phyloP scores from a whole-genome alignment of 2,797 vertebrate species.

The Percopsis omiscomaycus region DNA sequence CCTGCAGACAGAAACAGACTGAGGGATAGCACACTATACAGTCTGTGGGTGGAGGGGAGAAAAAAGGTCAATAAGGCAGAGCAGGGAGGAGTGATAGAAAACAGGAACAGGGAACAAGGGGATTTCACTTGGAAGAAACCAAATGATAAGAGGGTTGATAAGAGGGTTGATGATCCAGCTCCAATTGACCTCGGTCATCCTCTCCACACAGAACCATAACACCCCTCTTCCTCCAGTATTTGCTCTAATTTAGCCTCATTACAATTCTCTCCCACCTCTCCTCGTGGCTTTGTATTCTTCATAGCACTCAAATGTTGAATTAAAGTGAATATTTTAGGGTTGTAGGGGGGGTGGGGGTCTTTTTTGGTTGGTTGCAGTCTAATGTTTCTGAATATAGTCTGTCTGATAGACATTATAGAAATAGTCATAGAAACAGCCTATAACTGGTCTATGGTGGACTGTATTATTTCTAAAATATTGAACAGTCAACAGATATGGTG shows the following conservation, averaged over 20 bases:
- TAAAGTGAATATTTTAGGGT: no score
- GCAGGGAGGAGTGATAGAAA: conserved; percentile 26
- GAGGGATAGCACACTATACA: conserved; percentile 47
- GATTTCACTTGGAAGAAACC: conserved; percentile 43
- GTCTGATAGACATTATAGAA: no score
- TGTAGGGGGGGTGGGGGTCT: no score
- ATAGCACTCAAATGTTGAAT: neutral
- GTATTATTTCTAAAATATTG: no score
- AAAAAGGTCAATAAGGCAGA: conserved; percentile 38
- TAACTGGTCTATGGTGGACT: no score
- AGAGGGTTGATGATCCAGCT: conserved; percentile 9
- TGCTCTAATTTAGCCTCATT: neutral
- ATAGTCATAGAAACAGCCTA: no score
- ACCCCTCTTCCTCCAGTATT: neutral
- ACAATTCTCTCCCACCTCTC: neutral
- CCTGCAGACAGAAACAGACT: conserved; percentile 49
- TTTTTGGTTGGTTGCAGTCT: no score
- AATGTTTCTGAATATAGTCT: no score
- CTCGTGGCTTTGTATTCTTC: neutral
- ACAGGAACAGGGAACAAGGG: conserved; percentile 18
- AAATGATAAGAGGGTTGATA: neutral
- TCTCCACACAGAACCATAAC: neutral
- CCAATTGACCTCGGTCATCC: neutral
- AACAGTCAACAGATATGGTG: no score
- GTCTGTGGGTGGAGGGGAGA: conserved; percentile 57